These are phyloP conservation scores for Lerema accius DNA, from an alignment of 1,140 invertebrate species.

Conservation along the genomic window DNA sequence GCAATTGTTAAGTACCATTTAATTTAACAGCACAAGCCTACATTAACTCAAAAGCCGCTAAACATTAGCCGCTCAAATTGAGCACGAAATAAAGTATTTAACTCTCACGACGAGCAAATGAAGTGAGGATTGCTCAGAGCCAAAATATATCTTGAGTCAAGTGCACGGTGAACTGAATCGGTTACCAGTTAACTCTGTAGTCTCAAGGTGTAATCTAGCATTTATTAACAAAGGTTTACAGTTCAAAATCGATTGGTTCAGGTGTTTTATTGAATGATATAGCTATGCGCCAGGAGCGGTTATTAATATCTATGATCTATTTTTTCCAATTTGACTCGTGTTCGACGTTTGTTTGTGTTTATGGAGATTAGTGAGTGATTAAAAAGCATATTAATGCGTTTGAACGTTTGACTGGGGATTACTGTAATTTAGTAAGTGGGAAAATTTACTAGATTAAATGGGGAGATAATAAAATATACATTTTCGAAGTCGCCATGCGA, in stretches of 20 bases:
- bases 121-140: slow-evolving; percentile 40
- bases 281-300: slow-evolving; percentile 6
- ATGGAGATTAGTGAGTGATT: slow-evolving; percentile 2
- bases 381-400: background rate
- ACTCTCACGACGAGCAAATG: slow-evolving; percentile 23
- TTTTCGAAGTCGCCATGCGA: too few relatives aligned
- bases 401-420: background rate
- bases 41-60: background rate
- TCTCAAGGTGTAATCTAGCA: too few relatives aligned
- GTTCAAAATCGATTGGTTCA: slow-evolving; percentile 9
- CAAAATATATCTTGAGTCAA: slow-evolving; percentile 51
- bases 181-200: slow-evolving; percentile 26
- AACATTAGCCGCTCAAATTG: background rate
- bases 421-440: background rate
- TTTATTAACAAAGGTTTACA: background rate
- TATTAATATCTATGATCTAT: slow-evolving; percentile 1
- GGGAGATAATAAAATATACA: too few relatives aligned
- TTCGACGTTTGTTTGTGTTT: slow-evolving; percentile 7
- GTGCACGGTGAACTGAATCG: slow-evolving; percentile 41
- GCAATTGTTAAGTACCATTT: too few relatives aligned
- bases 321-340: slow-evolving; percentile 6
- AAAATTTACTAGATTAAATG: background rate
- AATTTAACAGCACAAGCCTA: background rate
- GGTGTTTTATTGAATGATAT: background rate
- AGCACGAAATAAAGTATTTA: slow-evolving; percentile 12